Percentiles rank a stretch among this genome's conserved stretches.
Conservation (phyloP, 1,140 invertebrate species). For the Oryctes rhinoceros region DNA sequence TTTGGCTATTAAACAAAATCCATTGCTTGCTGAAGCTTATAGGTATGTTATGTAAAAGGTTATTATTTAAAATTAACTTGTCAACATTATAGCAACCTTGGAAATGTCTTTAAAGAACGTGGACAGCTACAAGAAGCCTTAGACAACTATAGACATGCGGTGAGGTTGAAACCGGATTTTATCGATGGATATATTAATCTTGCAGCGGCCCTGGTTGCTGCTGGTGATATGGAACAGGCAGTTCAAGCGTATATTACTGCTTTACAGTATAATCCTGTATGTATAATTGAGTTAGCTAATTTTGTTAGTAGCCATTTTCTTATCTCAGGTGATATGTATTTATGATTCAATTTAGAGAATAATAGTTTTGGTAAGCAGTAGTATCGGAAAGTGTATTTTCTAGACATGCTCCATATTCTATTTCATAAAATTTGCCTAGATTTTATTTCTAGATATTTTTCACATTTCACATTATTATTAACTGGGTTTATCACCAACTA, state of each 20-base stretch:
- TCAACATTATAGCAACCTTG: conserved; percentile 83
- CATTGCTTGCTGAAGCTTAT: conserved; percentile 96
- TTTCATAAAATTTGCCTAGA: too few relatives aligned
- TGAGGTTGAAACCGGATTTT: conserved; percentile 98
- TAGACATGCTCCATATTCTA: too few relatives aligned
- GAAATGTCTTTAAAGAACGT: conserved; percentile 98
- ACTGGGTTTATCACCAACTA: too few relatives aligned
- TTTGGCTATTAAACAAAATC: conserved; percentile 98
- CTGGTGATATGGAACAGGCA: conserved; percentile 98
- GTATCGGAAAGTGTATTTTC: too few relatives aligned
- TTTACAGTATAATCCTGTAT: conserved; percentile 98
- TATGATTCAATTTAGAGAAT: neutral
- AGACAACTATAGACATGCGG: conserved; percentile 96
- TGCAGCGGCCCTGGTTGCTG: conserved; percentile 96
- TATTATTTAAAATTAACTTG: conserved; percentile 38
- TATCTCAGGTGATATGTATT: neutral
- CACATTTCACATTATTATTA: too few relatives aligned
- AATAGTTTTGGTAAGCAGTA: too few relatives aligned
- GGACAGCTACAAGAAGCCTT: conserved; percentile 95
- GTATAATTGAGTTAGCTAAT: conserved; percentile 57
- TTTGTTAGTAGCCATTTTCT: neutral
- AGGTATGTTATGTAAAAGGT: conserved; percentile 63
- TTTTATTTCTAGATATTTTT: too few relatives aligned
- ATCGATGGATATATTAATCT: conserved; percentile 99
- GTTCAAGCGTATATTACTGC: conserved; percentile 99